Evolutionary conservation across 2,797 vertebrate species (phyloP).

Genomic region (Centroberyx gerrardi): DNA sequence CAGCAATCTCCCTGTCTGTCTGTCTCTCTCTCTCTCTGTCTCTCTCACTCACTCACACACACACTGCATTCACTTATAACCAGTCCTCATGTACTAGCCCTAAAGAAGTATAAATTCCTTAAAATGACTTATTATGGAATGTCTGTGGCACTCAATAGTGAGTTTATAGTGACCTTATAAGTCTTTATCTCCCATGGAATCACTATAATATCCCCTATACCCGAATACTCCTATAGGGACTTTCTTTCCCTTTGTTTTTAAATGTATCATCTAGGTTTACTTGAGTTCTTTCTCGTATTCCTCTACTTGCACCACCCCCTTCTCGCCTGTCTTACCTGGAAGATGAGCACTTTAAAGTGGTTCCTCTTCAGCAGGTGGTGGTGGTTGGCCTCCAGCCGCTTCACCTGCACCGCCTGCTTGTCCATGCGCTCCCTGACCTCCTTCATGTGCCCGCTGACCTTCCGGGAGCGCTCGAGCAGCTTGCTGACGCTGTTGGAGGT

Average conservation of each 20-base stretch:
- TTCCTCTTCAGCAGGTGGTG: slow-evolving; percentile 94
- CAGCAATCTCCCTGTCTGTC: neutral
- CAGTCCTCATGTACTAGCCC: neutral
- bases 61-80: neutral
- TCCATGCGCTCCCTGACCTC: slow-evolving; percentile 92
- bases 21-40: neutral
- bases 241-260: no score
- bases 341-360: slow-evolving; percentile 98
- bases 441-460: slow-evolving; percentile 90
- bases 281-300: no score
- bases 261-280: no score
- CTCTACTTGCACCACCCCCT: neutral
- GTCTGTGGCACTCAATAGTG: no score
- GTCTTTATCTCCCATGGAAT: no score
- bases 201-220: no score
- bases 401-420: slow-evolving; percentile 92
- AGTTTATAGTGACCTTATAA: no score
- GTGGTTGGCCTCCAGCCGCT: slow-evolving; percentile 94
- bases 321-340: slow-evolving; percentile 87
- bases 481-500: slow-evolving; percentile 92
- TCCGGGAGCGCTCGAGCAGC: slow-evolving; percentile 94
- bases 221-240: no score
- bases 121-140: no score
- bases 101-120: no score
- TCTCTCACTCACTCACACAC: slow-evolving; percentile 4